A percentile compares a stretch with the other conserved stretches of the same genome.
These are phyloP conservation scores for Melanerpes aurifrons DNA, from an alignment of 2,113 vertebrate genomes.

Conservation along the genomic window DNA sequence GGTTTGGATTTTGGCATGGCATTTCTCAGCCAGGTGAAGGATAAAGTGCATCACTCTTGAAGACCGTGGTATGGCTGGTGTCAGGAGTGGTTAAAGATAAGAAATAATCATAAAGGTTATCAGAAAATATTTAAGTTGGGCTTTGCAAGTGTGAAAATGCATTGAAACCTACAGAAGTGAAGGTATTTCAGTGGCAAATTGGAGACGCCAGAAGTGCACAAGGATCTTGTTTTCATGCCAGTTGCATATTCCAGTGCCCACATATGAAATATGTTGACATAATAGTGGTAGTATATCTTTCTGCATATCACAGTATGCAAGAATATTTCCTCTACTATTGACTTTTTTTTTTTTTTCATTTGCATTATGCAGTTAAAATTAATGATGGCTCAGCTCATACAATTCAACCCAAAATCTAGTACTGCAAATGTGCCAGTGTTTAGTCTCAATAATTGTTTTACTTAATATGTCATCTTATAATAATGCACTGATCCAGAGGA, in stretches of 20 bases:
- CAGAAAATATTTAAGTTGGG: neutral
- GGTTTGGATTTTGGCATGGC: neutral
- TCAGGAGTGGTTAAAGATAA: neutral
- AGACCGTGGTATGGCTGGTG: neutral
- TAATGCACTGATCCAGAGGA: neutral
- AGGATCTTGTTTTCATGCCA: neutral
- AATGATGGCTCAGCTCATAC: neutral
- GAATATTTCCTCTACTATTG: neutral
- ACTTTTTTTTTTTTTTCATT: neutral
- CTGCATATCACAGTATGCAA: neutral
- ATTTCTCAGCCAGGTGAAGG: neutral
- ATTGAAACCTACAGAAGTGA: neutral
- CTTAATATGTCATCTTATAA: neutral
- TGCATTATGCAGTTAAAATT: neutral
- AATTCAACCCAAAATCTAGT: neutral
- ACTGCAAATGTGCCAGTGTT: neutral
- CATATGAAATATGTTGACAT: neutral
- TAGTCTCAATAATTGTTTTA: neutral
- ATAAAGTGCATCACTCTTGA: rapidly evolving
- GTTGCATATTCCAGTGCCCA: neutral
- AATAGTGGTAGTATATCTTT: neutral
- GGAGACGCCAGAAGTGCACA: neutral
- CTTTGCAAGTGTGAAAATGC: neutral
- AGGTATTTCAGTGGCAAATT: neutral
- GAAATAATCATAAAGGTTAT: neutral